Evolutionary conservation across 2,113 vertebrate genomes (phyloP), one percentile per base, ranked within the genome.

Genomic region (Picathartes gymnocephalus): DNA sequence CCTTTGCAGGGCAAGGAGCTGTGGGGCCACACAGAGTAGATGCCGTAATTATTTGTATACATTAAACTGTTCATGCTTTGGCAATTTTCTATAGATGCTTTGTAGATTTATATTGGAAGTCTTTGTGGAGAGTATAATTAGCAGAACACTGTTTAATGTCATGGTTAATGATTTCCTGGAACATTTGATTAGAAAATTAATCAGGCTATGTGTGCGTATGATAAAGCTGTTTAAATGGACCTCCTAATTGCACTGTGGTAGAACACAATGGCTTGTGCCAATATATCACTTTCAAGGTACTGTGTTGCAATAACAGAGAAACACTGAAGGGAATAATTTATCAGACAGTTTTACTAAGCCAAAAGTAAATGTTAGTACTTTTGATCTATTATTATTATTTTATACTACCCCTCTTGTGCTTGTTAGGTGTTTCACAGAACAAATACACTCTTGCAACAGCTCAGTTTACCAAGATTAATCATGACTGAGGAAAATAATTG

Each of bases 151-250:
- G 94, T 97, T 98, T 98, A 98, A 97, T 97, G 97, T 98, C 98
- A 98, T 97, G 95, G 96, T 95, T 98, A 98, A 98, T 98, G 97
- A 97, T 98, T 98, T 98, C 95, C 93, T 94, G 96, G 97, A 96
- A 97, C 97, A 96, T 97, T 97, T 98, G 97, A 98, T 98, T 98
- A 98, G 97, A 97, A 98, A 98, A 97, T 98, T 98, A 98, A 98
- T 98, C 97, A 98, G 96, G 69, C 92, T 95, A 73, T 97, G 96
- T 97, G 93, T 98, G 96, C 60, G 2, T 96, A 97, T 98, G 97
- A 98, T 97, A 97, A 96, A 98, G 92, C 92, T 93, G 69, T 97
- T 98, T 98, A 96, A 98, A 95, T 93, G 88, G 78, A 95, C 78
- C 82, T 96, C 91, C 97, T 97, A 98, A 98, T 97, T 98, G 96